Evolutionary conservation across 2,888 invertebrate genomes (phyloP).

Genomic region (Thyatira batis): DNA sequence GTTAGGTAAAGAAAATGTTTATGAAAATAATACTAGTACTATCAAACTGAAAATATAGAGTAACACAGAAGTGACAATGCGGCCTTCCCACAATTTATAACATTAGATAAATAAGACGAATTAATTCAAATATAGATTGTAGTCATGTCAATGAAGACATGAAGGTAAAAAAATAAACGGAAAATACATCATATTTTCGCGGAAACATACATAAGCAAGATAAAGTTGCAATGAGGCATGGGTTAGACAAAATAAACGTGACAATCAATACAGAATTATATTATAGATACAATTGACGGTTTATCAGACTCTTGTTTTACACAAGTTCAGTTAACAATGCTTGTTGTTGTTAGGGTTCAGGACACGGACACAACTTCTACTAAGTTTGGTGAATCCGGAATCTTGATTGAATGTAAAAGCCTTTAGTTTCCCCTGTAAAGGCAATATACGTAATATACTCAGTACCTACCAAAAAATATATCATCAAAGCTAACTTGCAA

Average conservation of each 20-base stretch:
- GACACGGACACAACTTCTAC: not conserved
- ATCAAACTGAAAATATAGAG: no score
- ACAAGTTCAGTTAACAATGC: not conserved
- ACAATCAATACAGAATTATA: not conserved
- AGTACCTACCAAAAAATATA: not conserved
- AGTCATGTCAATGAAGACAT: no score
- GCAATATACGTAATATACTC: not conserved
- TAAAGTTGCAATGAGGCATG: not conserved
- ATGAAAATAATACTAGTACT: no score
- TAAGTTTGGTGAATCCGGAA: conserved; percentile 1
- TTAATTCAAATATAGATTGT: no score
- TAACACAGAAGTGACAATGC: no score
- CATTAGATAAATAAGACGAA: no score
- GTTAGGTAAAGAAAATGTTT: no score
- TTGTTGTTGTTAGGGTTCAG: not conserved
- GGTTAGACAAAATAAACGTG: not conserved
- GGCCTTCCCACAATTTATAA: no score
- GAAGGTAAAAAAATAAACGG: not conserved
- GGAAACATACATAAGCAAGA: not conserved
- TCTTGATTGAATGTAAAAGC: conserved; percentile 1
- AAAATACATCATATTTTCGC: not conserved
- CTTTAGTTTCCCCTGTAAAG: not conserved
- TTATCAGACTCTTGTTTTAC: not conserved
- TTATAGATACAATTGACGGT: not conserved
- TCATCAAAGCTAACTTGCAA: not conserved